Evolutionary conservation across 2,888 invertebrate species (phyloP).

Genomic region (Cataglyphis altisquamis): DNA sequence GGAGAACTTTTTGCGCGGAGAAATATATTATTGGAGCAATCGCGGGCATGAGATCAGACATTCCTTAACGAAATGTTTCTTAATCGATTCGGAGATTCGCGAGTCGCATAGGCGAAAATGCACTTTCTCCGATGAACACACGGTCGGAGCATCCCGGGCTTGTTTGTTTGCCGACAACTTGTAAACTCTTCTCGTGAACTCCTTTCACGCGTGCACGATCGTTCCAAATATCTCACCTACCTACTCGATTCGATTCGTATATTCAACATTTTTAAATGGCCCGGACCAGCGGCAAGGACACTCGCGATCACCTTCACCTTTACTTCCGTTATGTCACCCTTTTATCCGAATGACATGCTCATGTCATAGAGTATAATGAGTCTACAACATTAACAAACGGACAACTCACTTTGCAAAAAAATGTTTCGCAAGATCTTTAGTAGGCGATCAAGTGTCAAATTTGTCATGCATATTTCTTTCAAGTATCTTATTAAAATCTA

Average conservation of each 20-base stretch:
- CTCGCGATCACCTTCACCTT: constrained; percentile 53
- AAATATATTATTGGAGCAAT: constrained; percentile 49
- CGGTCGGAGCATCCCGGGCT: background rate
- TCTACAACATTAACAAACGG: background rate
- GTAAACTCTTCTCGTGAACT: background rate
- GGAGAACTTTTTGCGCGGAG: background rate
- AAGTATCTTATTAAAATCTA: background rate
- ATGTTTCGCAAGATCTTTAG: background rate
- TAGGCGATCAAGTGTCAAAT: background rate
- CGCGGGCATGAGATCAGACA: constrained; percentile 28
- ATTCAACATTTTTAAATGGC: background rate
- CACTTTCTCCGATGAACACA: constrained; percentile 38
- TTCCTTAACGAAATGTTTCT: constrained; percentile 40
- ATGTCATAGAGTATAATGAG: background rate
- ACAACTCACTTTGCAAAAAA: background rate
- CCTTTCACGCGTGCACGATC: background rate
- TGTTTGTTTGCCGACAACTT: background rate
- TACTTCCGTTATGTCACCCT: constrained; percentile 33
- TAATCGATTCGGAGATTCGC: constrained; percentile 31
- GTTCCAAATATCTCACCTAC: background rate
- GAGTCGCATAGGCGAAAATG: constrained; percentile 24
- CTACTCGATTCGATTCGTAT: background rate
- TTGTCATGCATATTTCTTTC: background rate
- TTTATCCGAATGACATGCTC: background rate
- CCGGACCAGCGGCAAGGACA: background rate